Conservation (phyloP, 1,140 invertebrate species). For the Musca vetustissima region DNA sequence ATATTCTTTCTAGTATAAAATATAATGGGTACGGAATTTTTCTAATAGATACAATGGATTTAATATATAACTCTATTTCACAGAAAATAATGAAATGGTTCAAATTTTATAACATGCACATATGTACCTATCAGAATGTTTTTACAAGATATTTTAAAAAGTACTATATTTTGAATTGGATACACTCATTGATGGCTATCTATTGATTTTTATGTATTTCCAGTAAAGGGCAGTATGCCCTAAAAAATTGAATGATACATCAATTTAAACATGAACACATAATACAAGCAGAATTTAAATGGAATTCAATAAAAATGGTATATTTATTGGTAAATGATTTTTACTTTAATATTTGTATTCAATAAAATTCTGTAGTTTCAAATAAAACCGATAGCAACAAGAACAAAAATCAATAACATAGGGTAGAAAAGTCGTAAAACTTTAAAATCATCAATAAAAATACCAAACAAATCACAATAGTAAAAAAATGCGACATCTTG, state of each 20-base stretch:
- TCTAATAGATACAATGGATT: no score
- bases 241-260: neutral
- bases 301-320: conserved; percentile 13
- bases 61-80: no score
- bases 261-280: neutral
- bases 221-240: no score
- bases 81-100: no score
- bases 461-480: neutral
- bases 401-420: neutral
- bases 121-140: no score
- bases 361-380: neutral
- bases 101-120: no score
- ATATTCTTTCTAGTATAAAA: no score
- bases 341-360: conserved; percentile 5
- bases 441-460: neutral
- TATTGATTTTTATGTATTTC: no score
- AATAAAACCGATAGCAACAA: neutral
- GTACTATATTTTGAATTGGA: no score
- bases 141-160: no score
- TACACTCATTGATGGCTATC: no score
- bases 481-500: conserved; percentile 4
- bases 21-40: neutral
- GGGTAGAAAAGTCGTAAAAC: neutral
- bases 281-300: neutral
- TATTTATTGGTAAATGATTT: neutral